Evolutionary conservation across 2,113 vertebrate species (phyloP), one percentile per base, ranked within the genome.

Genomic region (Phylloscopus trochilus): DNA sequence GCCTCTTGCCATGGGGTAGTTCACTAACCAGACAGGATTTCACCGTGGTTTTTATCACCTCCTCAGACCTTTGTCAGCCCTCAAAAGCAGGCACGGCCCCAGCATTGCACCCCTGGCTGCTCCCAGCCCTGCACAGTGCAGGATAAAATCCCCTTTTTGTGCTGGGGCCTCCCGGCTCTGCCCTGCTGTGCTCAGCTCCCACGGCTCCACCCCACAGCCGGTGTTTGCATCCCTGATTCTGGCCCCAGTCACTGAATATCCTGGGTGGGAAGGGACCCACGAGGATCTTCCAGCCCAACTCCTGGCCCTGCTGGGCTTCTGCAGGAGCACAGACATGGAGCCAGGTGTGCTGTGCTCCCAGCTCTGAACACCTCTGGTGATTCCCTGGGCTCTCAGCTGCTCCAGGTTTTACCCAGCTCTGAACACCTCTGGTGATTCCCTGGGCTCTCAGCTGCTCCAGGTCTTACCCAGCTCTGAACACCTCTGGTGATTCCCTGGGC

Each of bases 141-240:
- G 8, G 51, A 64, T 5, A 24, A 58, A 78, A 49, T 28, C 10
- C 19, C n/a, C 9, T 43, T 27, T 23, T 23, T 4, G 6, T 68
- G 44, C 2, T 4, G 6, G 47, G 27, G 31, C 17, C 60, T 64
- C 39, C 47, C 79, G n/a, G 55, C 19, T 26, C 16, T 7, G 3
- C 26, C 22, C 10, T 30, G 2, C 59, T 22, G 22, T 47, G 27
- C 30, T 59, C 55, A 27, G 73, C 26, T 43, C 49, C 53, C 49
- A 8, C 2, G 31, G 27, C 31, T 44, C 53, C 33, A 4, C 12
- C 11, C 70, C 53, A 41, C 64, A 17, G 6, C 4, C 27, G 1
- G 10, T 0, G 1, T 18, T 9, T 11, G 41, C 21, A 14, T 27
- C 58, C 30, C 47, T 3, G 3, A 12, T 8, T 31, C 44, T 28